Base-by-base conservation (phyloP, 2,888 invertebrate species). In the Omphaloscelis lunosa region DNA sequence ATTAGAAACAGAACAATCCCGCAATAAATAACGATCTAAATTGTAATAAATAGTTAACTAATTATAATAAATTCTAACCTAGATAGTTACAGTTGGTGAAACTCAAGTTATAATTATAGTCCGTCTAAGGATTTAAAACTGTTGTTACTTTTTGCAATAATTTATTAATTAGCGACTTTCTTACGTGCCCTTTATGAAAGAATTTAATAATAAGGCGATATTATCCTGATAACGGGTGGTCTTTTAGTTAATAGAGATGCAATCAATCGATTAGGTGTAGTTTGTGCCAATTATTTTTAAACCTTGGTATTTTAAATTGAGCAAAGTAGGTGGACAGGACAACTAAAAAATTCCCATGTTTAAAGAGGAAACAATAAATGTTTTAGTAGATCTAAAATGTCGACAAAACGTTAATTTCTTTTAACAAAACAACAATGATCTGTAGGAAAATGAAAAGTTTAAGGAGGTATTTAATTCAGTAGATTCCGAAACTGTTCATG, bases 21-120 rank as follows among this genome's bases (percentile, higher is more conserved):
- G 34, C 59, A 61, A 81, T 84, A 78, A 84, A 78, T 87, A 86
- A 29, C 45, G 34, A 77, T 48, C 62, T 56, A 56, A 77, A 79
- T 82, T 83, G 87, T 89, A 78, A 84, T 84, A 84, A 84, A 84
- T 78, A 77, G 45, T 69, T 45, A 58, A 15, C 27, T 67, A 74
- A 77, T 83, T 84, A 88, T 88, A 83, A 84, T 84, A 84, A 84
- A 81, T 58, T 81, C 48, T 68, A 56, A 67, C 23, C n/a, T 65
- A 48, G 23, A 70, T 67, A 61, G 69, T 75, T 63, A 56, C 53
- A 59, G 62, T 72, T 59, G 29, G 73, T 45, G 72, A 67, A 76
- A 71, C 72, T 68, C 61, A 20, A 72, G 27, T 66, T 63, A 83
- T 67, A 68, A 56, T 67, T 58, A 39, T 15, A 23, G 29, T n/a